phyloP scores from a whole-genome alignment of 2,888 invertebrate genomes.

The Mythimna ferrago region DNA sequence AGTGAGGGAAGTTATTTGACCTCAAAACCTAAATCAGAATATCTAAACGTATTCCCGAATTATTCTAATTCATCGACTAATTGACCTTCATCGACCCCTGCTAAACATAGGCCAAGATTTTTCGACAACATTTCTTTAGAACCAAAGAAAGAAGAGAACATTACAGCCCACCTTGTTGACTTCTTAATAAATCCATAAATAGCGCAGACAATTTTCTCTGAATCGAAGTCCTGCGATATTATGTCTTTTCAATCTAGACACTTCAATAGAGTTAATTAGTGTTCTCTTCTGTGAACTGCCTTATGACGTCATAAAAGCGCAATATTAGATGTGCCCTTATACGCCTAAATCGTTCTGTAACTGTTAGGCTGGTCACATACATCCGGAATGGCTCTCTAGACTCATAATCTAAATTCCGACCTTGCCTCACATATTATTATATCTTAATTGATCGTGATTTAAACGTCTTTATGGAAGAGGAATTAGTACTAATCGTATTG shows the following conservation, averaged over 20 bases:
- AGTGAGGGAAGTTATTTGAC: too few relatives aligned
- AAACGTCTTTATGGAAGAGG: too few relatives aligned
- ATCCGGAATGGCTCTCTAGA: too few relatives aligned
- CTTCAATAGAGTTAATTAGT: conserved; percentile 40
- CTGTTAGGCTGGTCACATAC: conserved; percentile 1
- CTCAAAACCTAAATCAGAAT: too few relatives aligned
- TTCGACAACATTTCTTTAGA: neutral
- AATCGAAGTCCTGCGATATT: conserved; percentile 18
- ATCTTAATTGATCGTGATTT: too few relatives aligned
- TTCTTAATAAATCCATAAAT: conserved; percentile 1
- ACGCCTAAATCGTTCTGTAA: conserved; percentile 22
- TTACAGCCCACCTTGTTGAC: neutral
- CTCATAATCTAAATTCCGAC: too few relatives aligned
- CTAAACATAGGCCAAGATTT: too few relatives aligned
- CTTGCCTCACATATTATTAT: too few relatives aligned
- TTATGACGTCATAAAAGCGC: conserved; percentile 37
- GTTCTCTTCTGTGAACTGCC: conserved; percentile 16
- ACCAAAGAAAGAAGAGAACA: neutral
- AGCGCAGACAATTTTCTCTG: conserved; percentile 9
- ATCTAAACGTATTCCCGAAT: too few relatives aligned
- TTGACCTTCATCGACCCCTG: too few relatives aligned
- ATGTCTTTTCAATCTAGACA: conserved; percentile 23
- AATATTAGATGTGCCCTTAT: conserved; percentile 18
- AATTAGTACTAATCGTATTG: too few relatives aligned
- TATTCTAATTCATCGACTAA: too few relatives aligned